Evolutionary conservation across 30 jellyfish, hydroid and myxozoan genomes (phyloP).

Genomic region (Pseudorhiza aurosa): DNA sequence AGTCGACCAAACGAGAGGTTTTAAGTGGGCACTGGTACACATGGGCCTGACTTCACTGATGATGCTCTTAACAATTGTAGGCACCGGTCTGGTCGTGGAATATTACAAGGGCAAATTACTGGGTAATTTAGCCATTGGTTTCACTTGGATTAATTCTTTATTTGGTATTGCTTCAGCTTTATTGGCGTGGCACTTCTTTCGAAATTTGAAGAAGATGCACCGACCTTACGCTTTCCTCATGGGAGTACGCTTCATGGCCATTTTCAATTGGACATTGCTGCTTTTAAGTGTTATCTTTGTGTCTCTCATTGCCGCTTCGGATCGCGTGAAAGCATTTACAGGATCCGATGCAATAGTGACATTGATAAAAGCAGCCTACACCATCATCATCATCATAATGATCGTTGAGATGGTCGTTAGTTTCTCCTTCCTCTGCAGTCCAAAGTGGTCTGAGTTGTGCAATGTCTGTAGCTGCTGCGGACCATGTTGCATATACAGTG

Average conservation of each 20-base stretch:
- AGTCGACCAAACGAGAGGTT: constrained; percentile 14
- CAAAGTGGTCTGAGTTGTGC: constrained; percentile 10
- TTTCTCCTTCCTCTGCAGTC: constrained; percentile 17
- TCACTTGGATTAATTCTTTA: constrained; percentile 13
- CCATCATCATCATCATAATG: neutral
- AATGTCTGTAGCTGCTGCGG: constrained; percentile 26
- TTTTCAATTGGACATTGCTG: constrained; percentile 4
- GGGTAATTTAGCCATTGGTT: constrained; percentile 13
- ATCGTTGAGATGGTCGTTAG: constrained; percentile 7
- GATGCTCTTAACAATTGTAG: constrained; percentile 13
- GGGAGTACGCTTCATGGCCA: constrained; percentile 39
- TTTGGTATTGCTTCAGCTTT: neutral
- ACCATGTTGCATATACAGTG: constrained; percentile 12
- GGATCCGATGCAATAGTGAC: neutral
- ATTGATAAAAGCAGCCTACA: neutral
- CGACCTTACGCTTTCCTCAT: constrained; percentile 36
- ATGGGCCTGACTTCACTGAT: neutral
- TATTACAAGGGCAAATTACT: constrained; percentile 14
- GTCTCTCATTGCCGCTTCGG: neutral
- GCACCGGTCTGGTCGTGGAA: constrained; percentile 4
- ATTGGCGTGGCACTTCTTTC: constrained; percentile 6
- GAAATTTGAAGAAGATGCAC: neutral
- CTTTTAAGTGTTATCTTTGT: constrained; percentile 13
- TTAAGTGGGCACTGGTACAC: constrained; percentile 23
- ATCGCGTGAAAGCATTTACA: neutral